Conservation (phyloP, 2,113 vertebrate genomes). For the Synodontis membranacea region DNA sequence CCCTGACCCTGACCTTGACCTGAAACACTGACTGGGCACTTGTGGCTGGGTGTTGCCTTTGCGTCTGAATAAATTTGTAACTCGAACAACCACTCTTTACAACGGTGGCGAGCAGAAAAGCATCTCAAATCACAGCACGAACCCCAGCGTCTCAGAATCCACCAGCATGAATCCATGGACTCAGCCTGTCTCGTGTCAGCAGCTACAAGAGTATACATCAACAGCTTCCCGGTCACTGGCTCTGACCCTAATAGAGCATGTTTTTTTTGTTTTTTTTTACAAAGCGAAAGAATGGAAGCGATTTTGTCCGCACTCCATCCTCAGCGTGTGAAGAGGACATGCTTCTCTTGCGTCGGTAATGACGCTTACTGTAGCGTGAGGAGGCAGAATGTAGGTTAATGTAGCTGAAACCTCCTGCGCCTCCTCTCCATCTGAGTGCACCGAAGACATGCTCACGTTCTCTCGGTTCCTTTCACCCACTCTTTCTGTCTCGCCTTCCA, state of each 20-base stretch:
- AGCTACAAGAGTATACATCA: neutral
- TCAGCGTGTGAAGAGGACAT: neutral
- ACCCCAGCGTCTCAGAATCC: neutral
- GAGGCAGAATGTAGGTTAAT: constrained; percentile 16
- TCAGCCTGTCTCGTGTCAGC: neutral
- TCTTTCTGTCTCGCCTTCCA: constrained; percentile 4
- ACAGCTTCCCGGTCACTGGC: neutral
- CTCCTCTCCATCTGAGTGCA: neutral
- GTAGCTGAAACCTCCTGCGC: neutral
- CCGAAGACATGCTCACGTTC: neutral
- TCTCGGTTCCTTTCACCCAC: neutral
- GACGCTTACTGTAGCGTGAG: neutral
- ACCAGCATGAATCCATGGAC: neutral
- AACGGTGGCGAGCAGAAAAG: neutral
- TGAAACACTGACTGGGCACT: neutral
- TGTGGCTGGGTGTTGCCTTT: neutral
- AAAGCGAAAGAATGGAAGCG: neutral
- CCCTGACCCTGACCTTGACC: too few species aligned
- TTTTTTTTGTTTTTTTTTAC: too few species aligned
- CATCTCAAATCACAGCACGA: neutral
- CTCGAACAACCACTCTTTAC: neutral
- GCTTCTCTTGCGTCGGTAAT: neutral
- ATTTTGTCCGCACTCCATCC: neutral
- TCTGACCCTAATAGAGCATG: neutral
- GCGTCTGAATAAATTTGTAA: too few species aligned